Evolutionary conservation across 2,888 invertebrate genomes (phyloP), one percentile per base, ranked within the genome.

Genomic region (Harpagoxenus sublaevis): DNA sequence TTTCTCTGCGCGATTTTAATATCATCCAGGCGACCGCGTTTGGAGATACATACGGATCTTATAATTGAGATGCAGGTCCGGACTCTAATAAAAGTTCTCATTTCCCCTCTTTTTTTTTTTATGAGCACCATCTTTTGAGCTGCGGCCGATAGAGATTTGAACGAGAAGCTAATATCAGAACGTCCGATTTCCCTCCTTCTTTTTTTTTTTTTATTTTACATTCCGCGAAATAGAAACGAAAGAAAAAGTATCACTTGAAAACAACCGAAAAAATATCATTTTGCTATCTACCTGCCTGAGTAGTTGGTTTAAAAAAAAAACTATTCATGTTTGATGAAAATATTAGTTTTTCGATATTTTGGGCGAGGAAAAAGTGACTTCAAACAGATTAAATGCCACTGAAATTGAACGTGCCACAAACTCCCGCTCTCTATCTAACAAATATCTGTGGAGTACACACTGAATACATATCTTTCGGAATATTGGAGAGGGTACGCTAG

Each of bases 1-100:
- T 66, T 70, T 70, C 53, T 23, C 53, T 39, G 78, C 5, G 4
- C 48, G 60, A 62, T 84, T 84, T 84, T 84, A 84, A 84, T 84
- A 84, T 35, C 31, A 48, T 66, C 15, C 57, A 42, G 18, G n/a
- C 66, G 28, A 73, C 23, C 55, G 39, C 55, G 63, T 6, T 9
- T 8, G 31, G 31, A 9, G 31, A 9, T 23, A 48, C 75, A 78
- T 18, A 53, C 35, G 39, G 28, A 23, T 48, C 70, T 70, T 48
- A 31, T 35, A 45, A 39, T 39, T n/a, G 23, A 63, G 35, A 55
- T 15, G 57, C 60, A 23, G 35, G 15, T 51, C 18, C 48, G 45
- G n/a, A 18, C 1, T 71, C 39, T 48, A 62, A 62, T 60, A 45
- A 70, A 23, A 18, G 18, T 6, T 45, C 45, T 60, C 9, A 31